phyloP scores from a whole-genome alignment of 2,888 invertebrate species.

The Dascillus cervinus region DNA sequence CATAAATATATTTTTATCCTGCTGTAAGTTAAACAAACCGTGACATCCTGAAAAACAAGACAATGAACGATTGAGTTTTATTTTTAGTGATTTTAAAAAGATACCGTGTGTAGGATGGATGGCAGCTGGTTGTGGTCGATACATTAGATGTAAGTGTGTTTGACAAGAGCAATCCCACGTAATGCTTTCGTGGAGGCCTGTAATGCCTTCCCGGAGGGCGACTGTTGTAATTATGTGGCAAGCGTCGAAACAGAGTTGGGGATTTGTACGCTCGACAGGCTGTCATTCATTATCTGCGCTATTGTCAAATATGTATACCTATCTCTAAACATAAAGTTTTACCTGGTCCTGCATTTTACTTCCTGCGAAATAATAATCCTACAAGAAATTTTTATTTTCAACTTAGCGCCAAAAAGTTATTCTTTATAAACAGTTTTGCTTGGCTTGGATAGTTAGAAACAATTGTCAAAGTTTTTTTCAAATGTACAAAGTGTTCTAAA shows the following conservation, averaged over 20 bases:
- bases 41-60: too few species aligned
- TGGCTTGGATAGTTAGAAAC: too few species aligned
- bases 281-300: constrained; percentile 27
- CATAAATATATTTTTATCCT: too few species aligned
- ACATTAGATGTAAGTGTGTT: constrained; percentile 31
- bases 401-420: too few species aligned
- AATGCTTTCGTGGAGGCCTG: constrained; percentile 28
- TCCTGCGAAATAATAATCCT: too few species aligned
- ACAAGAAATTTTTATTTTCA: too few species aligned
- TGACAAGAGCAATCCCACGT: constrained; percentile 33
- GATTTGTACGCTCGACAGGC: constrained; percentile 30
- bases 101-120: constrained; percentile 19
- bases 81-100: constrained; percentile 15
- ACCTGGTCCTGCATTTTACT: too few species aligned
- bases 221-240: constrained; percentile 35
- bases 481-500: too few species aligned
- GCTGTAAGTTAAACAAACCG: constrained; percentile 5
- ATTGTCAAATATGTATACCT: constrained; percentile 14
- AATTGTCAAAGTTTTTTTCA: too few species aligned
- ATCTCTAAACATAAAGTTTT: too few species aligned
- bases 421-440: too few species aligned
- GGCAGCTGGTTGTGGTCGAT: constrained; percentile 31
- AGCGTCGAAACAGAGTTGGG: constrained; percentile 31
- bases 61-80: constrained; percentile 8
- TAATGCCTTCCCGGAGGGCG: constrained; percentile 29